A percentile compares a stretch with the other conserved stretches of the same genome.
Conservation (phyloP, 1,140 invertebrate species). For the Lysiphlebus fabarum region DNA sequence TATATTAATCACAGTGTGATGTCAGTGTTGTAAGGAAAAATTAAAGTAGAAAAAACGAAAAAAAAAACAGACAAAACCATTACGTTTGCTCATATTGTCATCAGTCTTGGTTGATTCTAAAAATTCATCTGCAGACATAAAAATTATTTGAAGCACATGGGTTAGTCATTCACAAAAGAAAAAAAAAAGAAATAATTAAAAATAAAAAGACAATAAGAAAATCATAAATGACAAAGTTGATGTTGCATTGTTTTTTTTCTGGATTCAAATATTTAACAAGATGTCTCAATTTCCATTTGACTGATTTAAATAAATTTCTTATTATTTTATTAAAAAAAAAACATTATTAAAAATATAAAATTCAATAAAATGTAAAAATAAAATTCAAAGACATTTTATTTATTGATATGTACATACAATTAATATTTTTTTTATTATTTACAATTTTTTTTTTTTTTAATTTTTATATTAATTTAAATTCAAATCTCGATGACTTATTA, state of each 20-base stretch:
- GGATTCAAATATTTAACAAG: too few relatives aligned
- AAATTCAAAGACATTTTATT: slow-evolving; percentile 44
- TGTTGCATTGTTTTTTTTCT: too few relatives aligned
- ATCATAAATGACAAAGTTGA: too few relatives aligned
- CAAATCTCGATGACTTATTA: neutral
- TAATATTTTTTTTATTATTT: slow-evolving; percentile 44
- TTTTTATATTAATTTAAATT: slow-evolving; percentile 34
- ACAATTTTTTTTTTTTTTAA: slow-evolving; percentile 33
- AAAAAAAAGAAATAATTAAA: neutral
- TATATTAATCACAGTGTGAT: too few relatives aligned
- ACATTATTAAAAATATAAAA: neutral
- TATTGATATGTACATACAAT: slow-evolving; percentile 55
- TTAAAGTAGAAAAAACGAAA: too few relatives aligned
- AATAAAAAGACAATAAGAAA: too few relatives aligned
- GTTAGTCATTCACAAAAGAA: neutral
- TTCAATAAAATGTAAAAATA: neutral
- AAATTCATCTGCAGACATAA: too few relatives aligned
- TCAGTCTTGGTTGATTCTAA: neutral
- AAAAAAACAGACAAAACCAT: neutral
- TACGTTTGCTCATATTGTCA: neutral
- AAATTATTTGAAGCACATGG: too few relatives aligned
- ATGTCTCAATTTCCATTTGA: neutral
- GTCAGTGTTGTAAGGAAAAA: too few relatives aligned
- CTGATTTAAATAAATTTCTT: neutral
- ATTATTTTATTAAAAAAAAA: too few relatives aligned